Evolutionary conservation across 2,113 vertebrate species (phyloP).

Genomic region (Paradisaea rubra): DNA sequence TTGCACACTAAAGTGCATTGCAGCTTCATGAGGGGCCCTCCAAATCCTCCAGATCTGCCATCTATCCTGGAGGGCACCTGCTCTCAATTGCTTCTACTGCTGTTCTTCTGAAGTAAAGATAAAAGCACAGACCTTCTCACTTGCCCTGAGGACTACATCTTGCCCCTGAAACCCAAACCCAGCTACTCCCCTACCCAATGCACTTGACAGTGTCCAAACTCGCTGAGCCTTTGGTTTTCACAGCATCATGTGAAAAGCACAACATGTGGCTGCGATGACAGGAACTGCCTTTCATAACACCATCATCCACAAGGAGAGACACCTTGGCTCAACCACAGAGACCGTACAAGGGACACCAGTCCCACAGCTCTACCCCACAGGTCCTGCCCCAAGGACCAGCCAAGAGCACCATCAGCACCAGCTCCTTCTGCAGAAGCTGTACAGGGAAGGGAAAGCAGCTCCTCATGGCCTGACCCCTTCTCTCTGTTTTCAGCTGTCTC

Average conservation of each 20-base stretch:
- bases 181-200: no score
- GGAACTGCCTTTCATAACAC: neutral
- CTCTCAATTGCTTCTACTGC: neutral
- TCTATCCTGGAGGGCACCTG: neutral
- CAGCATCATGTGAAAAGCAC: neutral
- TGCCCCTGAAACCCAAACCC: neutral
- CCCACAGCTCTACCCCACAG: neutral
- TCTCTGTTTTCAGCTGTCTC: neutral
- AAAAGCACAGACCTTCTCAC: neutral
- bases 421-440: neutral
- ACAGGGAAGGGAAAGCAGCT: neutral
- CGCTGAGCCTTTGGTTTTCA: neutral
- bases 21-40: neutral
- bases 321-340: neutral
- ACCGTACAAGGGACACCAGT: neutral
- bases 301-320: neutral
- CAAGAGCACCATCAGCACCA: neutral
- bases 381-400: neutral
- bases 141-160: neutral
- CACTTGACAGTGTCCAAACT: neutral
- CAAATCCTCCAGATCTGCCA: neutral
- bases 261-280: neutral
- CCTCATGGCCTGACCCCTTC: fast-evolving
- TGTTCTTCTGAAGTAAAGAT: neutral
- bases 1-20: neutral